Base-by-base conservation (phyloP, 2,113 vertebrate genomes). In the Ceyx melanurus region DNA sequence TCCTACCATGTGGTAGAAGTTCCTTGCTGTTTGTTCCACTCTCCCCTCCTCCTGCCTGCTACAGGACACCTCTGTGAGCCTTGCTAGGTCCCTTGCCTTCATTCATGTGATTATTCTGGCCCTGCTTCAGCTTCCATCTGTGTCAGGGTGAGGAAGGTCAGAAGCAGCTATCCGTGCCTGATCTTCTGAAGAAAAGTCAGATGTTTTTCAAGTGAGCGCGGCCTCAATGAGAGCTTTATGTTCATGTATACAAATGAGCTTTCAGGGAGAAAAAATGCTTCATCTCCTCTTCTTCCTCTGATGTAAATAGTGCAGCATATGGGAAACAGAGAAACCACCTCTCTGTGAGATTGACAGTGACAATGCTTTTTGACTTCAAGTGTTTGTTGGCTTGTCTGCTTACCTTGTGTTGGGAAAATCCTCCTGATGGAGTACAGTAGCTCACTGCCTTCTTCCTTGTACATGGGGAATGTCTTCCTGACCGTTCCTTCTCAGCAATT, bases 101-200 rank as follows among this genome's bases (percentile, higher is more conserved):
- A 20, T 73, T 65, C 0, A 0, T 33, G 54, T 70, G 61, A 78
- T 22, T 87, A 22, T 61, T 51, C 56, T 83, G 54, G 51, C 68
- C 0, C 0, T 46, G 73, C 60, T 35, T 70, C 67, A 25, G 74
- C 37, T 89, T 85, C 68, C 3, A 0, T 75, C 67, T 79, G 35
- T 72, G 46, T 67, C 2, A 1, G 45, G 35, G 23, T 66, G 42
- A 71, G n/a, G 50, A 60, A 86, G 82, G 67, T 67, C 79, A 85
- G 86, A 67, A 56, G 86, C 48, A 68, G 57, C 54, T 54, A 22
- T 45, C 51, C 2, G 0, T 61, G 46, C 4, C 0, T 82, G 71
- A 46, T 85, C 92, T 76, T 72, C n/a, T 64, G 46, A 78, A 73
- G 82, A 86, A 53, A 62, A 88, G 78, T 68, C 35, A 22, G 22